Conservation (phyloP, 2,888 invertebrate genomes). For the Idaea dimidiata region DNA sequence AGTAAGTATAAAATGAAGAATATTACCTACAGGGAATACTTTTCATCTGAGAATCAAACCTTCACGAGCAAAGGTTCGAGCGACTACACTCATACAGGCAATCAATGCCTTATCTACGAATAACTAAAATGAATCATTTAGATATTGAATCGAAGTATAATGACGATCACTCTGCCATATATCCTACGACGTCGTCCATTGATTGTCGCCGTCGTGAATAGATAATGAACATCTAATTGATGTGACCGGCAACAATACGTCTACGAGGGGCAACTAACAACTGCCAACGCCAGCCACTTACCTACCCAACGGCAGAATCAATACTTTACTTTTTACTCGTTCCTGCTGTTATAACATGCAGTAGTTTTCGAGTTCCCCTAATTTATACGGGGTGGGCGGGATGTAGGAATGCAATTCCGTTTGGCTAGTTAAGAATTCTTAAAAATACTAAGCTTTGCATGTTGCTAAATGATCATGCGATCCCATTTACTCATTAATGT, state of each 20-base stretch:
- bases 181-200: slow-evolving; percentile 9
- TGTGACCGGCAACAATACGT: slow-evolving; percentile 17
- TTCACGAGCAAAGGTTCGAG: not conserved
- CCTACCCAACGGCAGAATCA: not conserved
- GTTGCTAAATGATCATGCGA: not conserved
- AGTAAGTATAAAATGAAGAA: too few relatives aligned
- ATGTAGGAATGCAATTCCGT: not conserved
- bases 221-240: slow-evolving; percentile 24
- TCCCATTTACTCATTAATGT: not conserved
- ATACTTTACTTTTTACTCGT: not conserved
- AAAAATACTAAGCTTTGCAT: not conserved
- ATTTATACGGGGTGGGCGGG: not conserved
- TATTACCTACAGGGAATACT: too few relatives aligned
- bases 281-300: too few relatives aligned
- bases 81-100: not conserved
- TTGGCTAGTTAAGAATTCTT: not conserved
- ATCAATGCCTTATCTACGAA: not conserved
- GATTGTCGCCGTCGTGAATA: slow-evolving; percentile 20
- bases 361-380: not conserved
- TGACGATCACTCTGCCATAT: not conserved
- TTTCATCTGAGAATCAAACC: too few relatives aligned
- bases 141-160: not conserved
- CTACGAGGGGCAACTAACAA: not conserved
- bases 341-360: not conserved
- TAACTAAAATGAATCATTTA: not conserved